Evolutionary conservation across 2,113 vertebrate genomes (phyloP).

Genomic region (Ovis aries): ARS-UI_Ramb_v3.0 NC_056059.1:26548501-26549000

Average conservation of each 20-base stretch:
- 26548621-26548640: not conserved
- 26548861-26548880: not conserved
- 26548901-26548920: not conserved
- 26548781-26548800: not conserved
- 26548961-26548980: not conserved
- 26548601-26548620: not conserved
- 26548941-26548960: not conserved
- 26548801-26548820: constrained; percentile 9
- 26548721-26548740: not conserved
- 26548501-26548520: not conserved
- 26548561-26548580: not conserved
- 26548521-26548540: not conserved
- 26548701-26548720: not conserved
- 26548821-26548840: not conserved
- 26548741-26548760: constrained; percentile 5
- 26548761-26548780: not conserved
- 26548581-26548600: not conserved
- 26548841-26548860: not conserved
- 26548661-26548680: not conserved
- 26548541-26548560: not conserved
- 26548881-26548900: not conserved
- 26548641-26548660: not conserved
- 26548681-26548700: not conserved
- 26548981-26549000: not conserved
- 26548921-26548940: not conserved